Conservation (phyloP, 2,113 vertebrate species). For the Gymnobelideus leadbeateri region DNA sequence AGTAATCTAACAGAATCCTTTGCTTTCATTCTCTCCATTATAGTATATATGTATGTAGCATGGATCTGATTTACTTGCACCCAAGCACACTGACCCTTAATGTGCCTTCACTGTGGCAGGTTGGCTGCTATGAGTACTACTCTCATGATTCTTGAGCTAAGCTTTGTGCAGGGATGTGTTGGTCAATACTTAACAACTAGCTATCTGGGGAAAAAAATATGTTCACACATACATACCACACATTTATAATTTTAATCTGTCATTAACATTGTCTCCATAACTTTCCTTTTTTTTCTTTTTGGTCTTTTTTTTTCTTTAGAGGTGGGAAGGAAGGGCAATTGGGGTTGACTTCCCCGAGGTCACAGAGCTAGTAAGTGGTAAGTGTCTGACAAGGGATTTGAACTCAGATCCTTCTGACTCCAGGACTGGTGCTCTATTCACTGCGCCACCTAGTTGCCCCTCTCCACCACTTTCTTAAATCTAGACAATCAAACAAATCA, state of each 20-base stretch:
- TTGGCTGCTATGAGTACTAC: not conserved
- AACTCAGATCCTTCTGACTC: no score
- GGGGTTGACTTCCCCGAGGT: no score
- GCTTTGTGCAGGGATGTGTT: not conserved
- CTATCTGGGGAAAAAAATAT: not conserved
- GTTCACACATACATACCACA: not conserved
- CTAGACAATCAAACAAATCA: not conserved
- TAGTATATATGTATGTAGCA: not conserved
- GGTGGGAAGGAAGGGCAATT: no score
- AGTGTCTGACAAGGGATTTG: no score
- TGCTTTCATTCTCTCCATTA: not conserved
- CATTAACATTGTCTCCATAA: constrained; percentile 2
- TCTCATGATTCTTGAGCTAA: not conserved
- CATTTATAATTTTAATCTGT: not conserved
- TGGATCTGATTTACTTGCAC: not conserved
- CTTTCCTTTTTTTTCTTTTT: no score
- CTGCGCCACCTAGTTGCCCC: no score
- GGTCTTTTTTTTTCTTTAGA: no score
- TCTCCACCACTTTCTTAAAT: not conserved
- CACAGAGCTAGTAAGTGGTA: no score
- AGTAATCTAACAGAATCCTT: not conserved
- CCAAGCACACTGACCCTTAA: not conserved
- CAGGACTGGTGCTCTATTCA: no score
- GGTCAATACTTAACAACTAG: not conserved
- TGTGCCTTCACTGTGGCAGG: not conserved